phyloP scores from a whole-genome alignment of 2,888 invertebrate species.

The Melinaea marsaeus region DNA sequence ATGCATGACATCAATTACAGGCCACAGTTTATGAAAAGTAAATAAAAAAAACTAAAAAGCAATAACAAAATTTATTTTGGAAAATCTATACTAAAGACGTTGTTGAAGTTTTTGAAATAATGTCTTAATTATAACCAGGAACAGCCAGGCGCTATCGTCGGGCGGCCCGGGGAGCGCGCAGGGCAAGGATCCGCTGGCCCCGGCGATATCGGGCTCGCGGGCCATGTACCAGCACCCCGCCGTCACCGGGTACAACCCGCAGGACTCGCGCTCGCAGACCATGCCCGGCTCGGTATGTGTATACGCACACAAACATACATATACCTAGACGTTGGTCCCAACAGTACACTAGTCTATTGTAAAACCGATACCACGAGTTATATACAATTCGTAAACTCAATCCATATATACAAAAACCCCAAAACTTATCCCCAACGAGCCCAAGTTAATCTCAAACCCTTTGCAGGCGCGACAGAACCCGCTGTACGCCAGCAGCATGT shows the following conservation, averaged over 20 bases:
- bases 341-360: no score
- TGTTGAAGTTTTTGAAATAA: background rate
- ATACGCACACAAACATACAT: background rate
- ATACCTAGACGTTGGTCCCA: no score
- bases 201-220: slow-evolving; percentile 59
- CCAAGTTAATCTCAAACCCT: slow-evolving; percentile 26
- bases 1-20: background rate
- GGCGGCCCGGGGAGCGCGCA: slow-evolving; percentile 62
- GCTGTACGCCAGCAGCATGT: slow-evolving; percentile 77
- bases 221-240: slow-evolving; percentile 68
- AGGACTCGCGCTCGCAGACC: slow-evolving; percentile 60
- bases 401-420: background rate
- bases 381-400: background rate
- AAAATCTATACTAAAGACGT: no score
- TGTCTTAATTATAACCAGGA: slow-evolving; percentile 47
- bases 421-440: background rate
- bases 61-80: background rate
- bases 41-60: background rate
- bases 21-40: background rate
- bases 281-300: slow-evolving; percentile 67
- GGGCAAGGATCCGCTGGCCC: slow-evolving; percentile 71
- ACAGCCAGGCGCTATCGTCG: slow-evolving; percentile 62
- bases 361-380: no score
- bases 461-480: slow-evolving; percentile 74
- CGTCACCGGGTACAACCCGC: slow-evolving; percentile 66